Percentiles rank a stretch among this genome's conserved stretches.
Evolutionary conservation across 2,888 invertebrate genomes (phyloP).

Genomic region (Rotaria socialis): DNA sequence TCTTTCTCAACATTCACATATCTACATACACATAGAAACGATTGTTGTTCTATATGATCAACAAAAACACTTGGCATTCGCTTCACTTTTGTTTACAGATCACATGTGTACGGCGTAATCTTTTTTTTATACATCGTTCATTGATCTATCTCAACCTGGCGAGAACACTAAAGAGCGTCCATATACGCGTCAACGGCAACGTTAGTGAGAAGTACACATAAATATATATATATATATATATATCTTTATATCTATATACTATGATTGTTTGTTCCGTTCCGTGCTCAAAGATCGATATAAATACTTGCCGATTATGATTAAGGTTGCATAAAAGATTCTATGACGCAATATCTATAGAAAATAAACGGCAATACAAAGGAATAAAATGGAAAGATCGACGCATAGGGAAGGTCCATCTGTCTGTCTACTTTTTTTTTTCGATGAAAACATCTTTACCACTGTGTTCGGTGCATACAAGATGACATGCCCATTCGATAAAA

Average conservation of each 20-base stretch:
- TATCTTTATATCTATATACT: not conserved
- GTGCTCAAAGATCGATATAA: not conserved
- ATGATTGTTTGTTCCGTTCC: slow-evolving; percentile 12
- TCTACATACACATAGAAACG: not conserved
- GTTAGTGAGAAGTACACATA: not conserved
- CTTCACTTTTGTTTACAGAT: not conserved
- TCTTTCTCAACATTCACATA: not conserved
- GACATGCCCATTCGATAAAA: not conserved
- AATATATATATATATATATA: not conserved
- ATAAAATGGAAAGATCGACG: not conserved
- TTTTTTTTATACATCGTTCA: not conserved
- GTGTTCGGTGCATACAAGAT: not conserved
- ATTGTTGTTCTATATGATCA: slow-evolving; percentile 13
- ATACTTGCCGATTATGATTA: slow-evolving; percentile 22
- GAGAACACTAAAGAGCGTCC: not conserved
- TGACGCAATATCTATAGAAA: not conserved
- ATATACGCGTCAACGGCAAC: not conserved
- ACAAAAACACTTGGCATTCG: slow-evolving; percentile 17
- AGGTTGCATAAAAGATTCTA: slow-evolving; percentile 13
- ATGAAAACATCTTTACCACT: not conserved
- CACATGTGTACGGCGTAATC: slow-evolving; percentile 5
- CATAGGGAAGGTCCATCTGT: not conserved
- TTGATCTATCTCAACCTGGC: not conserved
- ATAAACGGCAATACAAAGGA: not conserved
- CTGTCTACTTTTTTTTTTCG: not conserved